These are phyloP conservation scores for Raja brachyura DNA, from an alignment of 2,113 vertebrate genomes.

Conservation along the genomic window DNA sequence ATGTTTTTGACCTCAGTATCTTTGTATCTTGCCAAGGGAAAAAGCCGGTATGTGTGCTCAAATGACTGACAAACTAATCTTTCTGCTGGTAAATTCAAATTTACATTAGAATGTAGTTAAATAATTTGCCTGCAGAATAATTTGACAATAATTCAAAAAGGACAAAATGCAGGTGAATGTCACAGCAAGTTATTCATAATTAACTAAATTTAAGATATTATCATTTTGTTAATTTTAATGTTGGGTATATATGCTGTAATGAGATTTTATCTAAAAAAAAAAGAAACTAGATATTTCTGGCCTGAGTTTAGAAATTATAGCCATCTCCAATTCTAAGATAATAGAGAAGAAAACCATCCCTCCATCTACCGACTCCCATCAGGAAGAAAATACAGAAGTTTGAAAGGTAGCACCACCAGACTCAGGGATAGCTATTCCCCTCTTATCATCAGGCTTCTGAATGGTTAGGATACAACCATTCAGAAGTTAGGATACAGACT, in stretches of 20 bases:
- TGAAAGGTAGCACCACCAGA: too few relatives aligned
- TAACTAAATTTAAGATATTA: neutral
- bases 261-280: neutral
- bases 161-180: neutral
- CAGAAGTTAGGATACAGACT: too few relatives aligned
- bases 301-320: neutral
- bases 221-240: neutral
- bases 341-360: too few relatives aligned
- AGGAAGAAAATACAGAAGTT: too few relatives aligned
- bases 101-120: neutral
- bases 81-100: neutral
- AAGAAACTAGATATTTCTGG: neutral
- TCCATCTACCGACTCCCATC: too few relatives aligned
- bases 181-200: neutral
- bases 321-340: neutral
- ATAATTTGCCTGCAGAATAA: neutral
- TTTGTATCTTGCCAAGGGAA: neutral
- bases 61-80: neutral
- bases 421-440: too few relatives aligned
- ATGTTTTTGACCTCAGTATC: neutral
- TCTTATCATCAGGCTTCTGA: too few relatives aligned
- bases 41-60: neutral
- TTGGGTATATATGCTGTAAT: neutral
- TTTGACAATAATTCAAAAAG: neutral
- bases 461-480: too few relatives aligned